Percentiles rank a stretch among this genome's conserved stretches.
These are phyloP conservation scores for Drosophila erecta DNA, from an alignment of 1,140 invertebrate genomes.

Conservation along the genomic window DNA sequence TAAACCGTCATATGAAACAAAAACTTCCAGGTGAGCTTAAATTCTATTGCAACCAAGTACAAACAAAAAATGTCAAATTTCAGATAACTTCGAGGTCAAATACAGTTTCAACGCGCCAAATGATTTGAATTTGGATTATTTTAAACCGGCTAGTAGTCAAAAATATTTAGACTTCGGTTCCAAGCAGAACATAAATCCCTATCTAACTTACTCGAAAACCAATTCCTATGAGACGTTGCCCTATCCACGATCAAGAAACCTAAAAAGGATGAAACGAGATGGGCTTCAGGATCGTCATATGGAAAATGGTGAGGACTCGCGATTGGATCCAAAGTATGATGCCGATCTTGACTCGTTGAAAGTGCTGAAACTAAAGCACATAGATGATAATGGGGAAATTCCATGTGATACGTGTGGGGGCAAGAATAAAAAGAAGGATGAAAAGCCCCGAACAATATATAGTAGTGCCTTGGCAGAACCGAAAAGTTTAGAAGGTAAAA, in stretches of 20 bases:
- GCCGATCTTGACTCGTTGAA: background rate
- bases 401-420: slow-evolving; percentile 49
- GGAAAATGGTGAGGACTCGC: background rate
- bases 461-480: background rate
- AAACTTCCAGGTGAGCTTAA: slow-evolving; percentile 4
- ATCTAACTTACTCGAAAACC: background rate
- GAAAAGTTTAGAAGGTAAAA: slow-evolving; percentile 1
- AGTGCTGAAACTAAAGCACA: background rate
- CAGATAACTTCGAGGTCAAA: background rate
- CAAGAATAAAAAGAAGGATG: slow-evolving; percentile 39
- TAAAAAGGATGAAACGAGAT: slow-evolving; percentile 3
- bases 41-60: background rate
- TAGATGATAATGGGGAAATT: slow-evolving; percentile 8
- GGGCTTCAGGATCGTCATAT: background rate
- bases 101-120: background rate
- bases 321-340: background rate
- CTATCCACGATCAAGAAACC: background rate
- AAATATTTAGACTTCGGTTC: background rate
- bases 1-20: slow-evolving; percentile 4
- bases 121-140: slow-evolving; percentile 6
- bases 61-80: background rate
- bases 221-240: background rate
- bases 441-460: slow-evolving; percentile 11
- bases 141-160: background rate
- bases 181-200: background rate